phyloP scores from a whole-genome alignment of 1,140 invertebrate genomes.

The Drosophila pectinifera region DNA sequence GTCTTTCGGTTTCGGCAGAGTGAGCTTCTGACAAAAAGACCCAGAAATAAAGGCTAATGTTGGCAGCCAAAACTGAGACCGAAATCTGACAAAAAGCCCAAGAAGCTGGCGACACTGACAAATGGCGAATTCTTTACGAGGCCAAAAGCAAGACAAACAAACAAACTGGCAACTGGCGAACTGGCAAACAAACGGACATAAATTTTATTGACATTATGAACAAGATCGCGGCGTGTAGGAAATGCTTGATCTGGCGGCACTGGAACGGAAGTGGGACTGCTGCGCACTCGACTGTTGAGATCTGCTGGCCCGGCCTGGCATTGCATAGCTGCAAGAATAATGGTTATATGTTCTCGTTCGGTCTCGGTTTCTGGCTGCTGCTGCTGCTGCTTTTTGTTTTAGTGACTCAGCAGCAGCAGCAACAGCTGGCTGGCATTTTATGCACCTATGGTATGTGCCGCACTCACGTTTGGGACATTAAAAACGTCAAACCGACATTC shows the following conservation, averaged over 20 bases:
- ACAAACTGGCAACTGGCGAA: constrained; percentile 18
- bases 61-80: constrained; percentile 12
- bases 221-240: constrained; percentile 66
- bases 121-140: constrained; percentile 78
- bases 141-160: constrained; percentile 49
- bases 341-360: constrained; percentile 49
- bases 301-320: constrained; percentile 16
- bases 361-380: constrained; percentile 10
- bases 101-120: constrained; percentile 70
- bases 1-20: constrained; percentile 53
- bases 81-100: constrained; percentile 21
- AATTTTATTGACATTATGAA: constrained; percentile 83
- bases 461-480: constrained; percentile 69
- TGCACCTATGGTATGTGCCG: constrained; percentile 7
- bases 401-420: constrained; percentile 32
- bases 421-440: constrained; percentile 38
- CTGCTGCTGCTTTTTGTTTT: constrained; percentile 8
- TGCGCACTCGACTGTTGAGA: constrained; percentile 77
- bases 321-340: constrained; percentile 62
- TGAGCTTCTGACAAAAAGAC: constrained; percentile 21
- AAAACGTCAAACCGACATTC: constrained; percentile 44
- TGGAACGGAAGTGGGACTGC: constrained; percentile 72
- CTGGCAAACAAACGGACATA: constrained; percentile 70
- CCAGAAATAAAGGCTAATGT: constrained; percentile 31
- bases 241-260: constrained; percentile 48